These are phyloP conservation scores for Lacanobia oleracea DNA, from an alignment of 2,888 invertebrate species.

Conservation along the genomic window DNA sequence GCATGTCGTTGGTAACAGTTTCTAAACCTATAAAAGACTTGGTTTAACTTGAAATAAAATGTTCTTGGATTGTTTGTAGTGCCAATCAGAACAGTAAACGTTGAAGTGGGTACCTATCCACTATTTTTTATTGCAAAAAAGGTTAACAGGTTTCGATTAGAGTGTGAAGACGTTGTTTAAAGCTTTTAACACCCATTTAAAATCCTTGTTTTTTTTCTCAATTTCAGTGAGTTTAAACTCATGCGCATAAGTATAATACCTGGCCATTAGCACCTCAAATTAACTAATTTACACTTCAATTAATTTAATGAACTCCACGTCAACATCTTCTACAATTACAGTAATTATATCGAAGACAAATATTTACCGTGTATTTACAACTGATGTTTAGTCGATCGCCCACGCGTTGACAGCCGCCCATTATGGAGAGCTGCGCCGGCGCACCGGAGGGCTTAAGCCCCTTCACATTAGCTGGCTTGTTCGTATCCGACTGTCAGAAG, in stretches of 20 bases:
- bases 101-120: not conserved
- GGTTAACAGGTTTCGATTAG: constrained; percentile 3
- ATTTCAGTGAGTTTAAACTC: constrained; percentile 4
- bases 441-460: constrained; percentile 76
- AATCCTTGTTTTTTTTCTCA: not conserved
- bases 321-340: constrained; percentile 74
- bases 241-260: constrained; percentile 16
- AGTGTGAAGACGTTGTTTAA: constrained; percentile 15
- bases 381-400: constrained; percentile 84
- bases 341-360: constrained; percentile 88
- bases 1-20: constrained; percentile 4
- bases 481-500: constrained; percentile 57
- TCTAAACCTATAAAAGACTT: constrained; percentile 16
- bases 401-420: constrained; percentile 84
- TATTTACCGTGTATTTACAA: constrained; percentile 85
- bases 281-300: constrained; percentile 59
- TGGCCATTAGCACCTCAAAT: constrained; percentile 56
- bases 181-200: constrained; percentile 17
- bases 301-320: constrained; percentile 59
- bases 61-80: not conserved
- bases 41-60: constrained; percentile 2
- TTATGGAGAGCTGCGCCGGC: constrained; percentile 73
- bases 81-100: not conserved
- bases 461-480: constrained; percentile 70
- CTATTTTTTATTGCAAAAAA: constrained; percentile 3